Conservation (phyloP, 2,113 vertebrate genomes). For the Penelope pileata region DNA sequence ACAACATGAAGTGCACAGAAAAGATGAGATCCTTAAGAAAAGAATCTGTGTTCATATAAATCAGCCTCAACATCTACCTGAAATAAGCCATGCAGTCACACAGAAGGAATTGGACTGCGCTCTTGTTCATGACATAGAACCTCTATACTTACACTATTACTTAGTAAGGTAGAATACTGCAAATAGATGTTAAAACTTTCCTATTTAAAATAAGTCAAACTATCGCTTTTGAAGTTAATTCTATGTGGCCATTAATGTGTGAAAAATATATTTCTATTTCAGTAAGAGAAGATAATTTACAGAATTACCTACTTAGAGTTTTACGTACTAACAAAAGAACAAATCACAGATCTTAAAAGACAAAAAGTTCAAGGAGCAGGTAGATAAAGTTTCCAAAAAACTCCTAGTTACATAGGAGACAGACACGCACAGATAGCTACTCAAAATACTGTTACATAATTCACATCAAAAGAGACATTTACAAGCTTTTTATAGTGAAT, state of each 20-base stretch:
- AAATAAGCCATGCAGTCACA: background rate
- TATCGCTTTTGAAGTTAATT: background rate
- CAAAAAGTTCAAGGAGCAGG: background rate
- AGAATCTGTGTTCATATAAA: background rate
- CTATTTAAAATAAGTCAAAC: background rate
- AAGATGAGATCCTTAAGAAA: background rate
- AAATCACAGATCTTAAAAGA: background rate
- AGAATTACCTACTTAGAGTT: background rate
- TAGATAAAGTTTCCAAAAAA: background rate
- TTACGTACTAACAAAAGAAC: background rate
- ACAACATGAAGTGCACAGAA: background rate
- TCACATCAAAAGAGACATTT: background rate
- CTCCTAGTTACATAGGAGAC: background rate
- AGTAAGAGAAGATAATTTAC: background rate
- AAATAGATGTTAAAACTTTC: background rate
- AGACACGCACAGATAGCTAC: background rate
- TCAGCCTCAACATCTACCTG: background rate
- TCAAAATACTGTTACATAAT: background rate
- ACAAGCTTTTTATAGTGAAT: background rate
- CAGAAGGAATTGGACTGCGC: background rate
- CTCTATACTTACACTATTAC: background rate
- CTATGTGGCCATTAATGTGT: background rate
- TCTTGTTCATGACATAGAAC: background rate
- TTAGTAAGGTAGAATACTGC: background rate
- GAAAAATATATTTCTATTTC: background rate